Percentiles rank a stretch among this genome's conserved stretches.
Conservation (phyloP, 2,797 vertebrate genomes). For the Ambastaia sidthimunki region DNA sequence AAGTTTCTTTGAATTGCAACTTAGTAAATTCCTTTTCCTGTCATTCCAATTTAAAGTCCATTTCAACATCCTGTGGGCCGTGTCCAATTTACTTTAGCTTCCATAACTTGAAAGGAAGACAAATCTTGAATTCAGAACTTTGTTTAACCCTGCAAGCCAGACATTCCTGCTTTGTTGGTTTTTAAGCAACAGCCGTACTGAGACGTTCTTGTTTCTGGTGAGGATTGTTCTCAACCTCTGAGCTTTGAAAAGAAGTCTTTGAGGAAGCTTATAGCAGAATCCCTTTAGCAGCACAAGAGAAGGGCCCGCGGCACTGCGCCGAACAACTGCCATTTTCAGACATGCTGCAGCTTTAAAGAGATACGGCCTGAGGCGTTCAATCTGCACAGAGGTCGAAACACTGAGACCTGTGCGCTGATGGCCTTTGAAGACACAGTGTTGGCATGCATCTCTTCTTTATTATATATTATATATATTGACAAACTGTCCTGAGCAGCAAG, state of each 20-base stretch:
- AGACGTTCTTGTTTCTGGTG: constrained; percentile 31
- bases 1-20: not conserved
- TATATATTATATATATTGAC: too few relatives aligned
- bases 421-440: constrained; percentile 23
- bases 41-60: not conserved
- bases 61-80: not conserved
- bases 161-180: constrained; percentile 14
- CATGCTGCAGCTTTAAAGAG: constrained; percentile 35
- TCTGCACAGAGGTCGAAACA: constrained; percentile 11
- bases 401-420: constrained; percentile 22
- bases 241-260: constrained; percentile 39
- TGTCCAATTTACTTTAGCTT: not conserved
- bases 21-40: not conserved
- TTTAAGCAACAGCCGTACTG: not conserved
- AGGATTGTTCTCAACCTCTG: constrained; percentile 24
- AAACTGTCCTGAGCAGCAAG: not conserved
- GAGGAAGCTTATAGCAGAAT: constrained; percentile 43
- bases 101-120: not conserved
- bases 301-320: constrained; percentile 22
- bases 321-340: constrained; percentile 27
- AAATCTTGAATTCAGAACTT: not conserved
- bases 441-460: constrained; percentile 5
- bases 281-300: constrained; percentile 37
- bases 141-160: not conserved
- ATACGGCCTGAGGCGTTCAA: constrained; percentile 25